Evolutionary conservation across 2,888 invertebrate genomes (phyloP).

Genomic region (Tipula confusa): DNA sequence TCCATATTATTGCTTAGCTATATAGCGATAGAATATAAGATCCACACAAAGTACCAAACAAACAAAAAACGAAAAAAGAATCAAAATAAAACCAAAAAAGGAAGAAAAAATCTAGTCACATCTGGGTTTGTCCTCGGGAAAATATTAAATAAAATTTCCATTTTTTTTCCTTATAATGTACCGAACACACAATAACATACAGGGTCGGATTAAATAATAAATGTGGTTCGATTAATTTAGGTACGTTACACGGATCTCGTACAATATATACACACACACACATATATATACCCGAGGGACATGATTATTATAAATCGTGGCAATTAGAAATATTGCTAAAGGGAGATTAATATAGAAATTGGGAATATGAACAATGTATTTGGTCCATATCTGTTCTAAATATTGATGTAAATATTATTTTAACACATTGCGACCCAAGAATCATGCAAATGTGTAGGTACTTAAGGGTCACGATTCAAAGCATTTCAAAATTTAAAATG

Average conservation of each 20-base stretch:
- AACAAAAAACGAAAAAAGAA: not conserved
- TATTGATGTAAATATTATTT: not conserved
- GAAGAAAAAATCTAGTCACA: constrained; percentile 10
- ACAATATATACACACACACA: too few relatives aligned
- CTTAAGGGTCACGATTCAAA: not conserved
- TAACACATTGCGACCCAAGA: not conserved
- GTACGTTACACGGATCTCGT: too few relatives aligned
- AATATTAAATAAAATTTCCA: constrained; percentile 21
- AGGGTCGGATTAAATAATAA: not conserved
- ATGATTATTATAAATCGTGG: not conserved
- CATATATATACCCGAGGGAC: not conserved
- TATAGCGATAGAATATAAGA: not conserved
- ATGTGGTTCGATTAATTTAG: not conserved
- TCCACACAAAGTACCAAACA: not conserved
- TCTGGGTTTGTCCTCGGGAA: constrained; percentile 28
- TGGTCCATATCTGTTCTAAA: not conserved
- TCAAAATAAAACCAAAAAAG: not conserved
- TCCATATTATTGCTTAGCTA: too few relatives aligned
- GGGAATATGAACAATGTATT: not conserved
- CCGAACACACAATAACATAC: not conserved
- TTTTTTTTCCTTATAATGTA: not conserved
- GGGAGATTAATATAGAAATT: not conserved
- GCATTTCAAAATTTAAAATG: not conserved
- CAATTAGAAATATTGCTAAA: not conserved
- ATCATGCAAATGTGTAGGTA: not conserved